Evolutionary conservation across 2,888 invertebrate species (phyloP).

Genomic region (Koerneria pararmatus): DNA sequence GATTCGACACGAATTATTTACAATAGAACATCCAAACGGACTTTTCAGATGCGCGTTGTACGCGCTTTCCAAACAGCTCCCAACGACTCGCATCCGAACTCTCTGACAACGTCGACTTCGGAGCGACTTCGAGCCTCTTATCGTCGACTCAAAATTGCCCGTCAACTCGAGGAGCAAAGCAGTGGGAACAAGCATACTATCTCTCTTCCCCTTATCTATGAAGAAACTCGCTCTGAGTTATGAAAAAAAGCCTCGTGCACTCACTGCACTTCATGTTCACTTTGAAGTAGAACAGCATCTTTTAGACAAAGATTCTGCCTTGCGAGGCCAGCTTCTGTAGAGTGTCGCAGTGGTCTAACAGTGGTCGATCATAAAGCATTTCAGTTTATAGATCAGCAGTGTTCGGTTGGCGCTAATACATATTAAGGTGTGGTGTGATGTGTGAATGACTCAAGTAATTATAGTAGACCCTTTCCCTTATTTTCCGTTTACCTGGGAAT

Average conservation of each 20-base stretch:
- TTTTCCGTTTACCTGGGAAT: too few species aligned
- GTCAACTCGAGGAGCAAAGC: constrained; percentile 55
- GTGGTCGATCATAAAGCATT: too few species aligned
- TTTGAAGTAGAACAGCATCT: not conserved
- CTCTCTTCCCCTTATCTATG: not conserved
- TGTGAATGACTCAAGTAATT: too few species aligned
- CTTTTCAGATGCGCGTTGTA: constrained; percentile 58
- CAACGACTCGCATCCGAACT: constrained; percentile 51
- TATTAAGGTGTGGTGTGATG: not conserved
- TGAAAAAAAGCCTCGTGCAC: not conserved
- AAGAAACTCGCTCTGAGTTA: too few species aligned
- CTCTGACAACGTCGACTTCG: constrained; percentile 54
- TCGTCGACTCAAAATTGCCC: constrained; percentile 53
- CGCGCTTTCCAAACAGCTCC: constrained; percentile 54
- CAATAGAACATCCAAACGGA: not conserved
- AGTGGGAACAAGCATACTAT: constrained; percentile 29
- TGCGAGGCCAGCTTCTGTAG: too few species aligned
- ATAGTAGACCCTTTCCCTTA: too few species aligned
- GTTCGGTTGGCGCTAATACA: too few species aligned
- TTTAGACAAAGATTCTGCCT: too few species aligned
- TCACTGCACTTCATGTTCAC: not conserved
- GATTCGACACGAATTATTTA: too few species aligned
- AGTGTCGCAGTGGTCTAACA: too few species aligned
- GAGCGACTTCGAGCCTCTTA: constrained; percentile 55
- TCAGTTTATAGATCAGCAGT: too few species aligned